Conservation (phyloP, 2,888 invertebrate species). For the Cremastinae sp. region DNA sequence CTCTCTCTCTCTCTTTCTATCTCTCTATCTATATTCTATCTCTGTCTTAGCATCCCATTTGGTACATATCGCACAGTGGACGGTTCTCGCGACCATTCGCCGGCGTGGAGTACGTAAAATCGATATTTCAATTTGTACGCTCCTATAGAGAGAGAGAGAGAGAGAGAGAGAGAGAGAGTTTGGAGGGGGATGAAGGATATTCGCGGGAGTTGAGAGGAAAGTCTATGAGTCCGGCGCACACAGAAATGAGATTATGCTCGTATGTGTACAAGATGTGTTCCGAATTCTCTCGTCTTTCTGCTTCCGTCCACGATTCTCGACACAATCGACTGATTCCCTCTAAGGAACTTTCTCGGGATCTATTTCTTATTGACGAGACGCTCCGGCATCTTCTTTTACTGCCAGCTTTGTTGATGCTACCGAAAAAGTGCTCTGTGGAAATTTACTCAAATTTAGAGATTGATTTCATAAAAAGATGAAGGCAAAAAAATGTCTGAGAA, state of each 20-base stretch:
- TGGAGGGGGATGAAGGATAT: constrained; percentile 40
- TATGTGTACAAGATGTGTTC: constrained; percentile 14
- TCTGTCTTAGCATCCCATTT: too few species aligned
- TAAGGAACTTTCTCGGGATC: neutral
- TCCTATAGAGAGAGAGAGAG: constrained; percentile 23
- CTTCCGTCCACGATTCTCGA: constrained; percentile 7
- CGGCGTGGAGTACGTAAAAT: constrained; percentile 57
- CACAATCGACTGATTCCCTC: constrained; percentile 30
- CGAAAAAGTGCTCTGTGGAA: neutral
- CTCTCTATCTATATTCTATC: too few species aligned
- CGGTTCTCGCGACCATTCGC: constrained; percentile 51
- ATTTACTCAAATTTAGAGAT: neutral
- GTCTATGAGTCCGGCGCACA: constrained; percentile 4
- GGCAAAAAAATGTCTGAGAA: too few species aligned
- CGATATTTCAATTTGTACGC: constrained; percentile 64
- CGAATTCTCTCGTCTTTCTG: neutral
- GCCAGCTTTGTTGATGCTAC: neutral
- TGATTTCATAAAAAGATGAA: constrained; percentile 17
- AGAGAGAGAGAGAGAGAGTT: neutral
- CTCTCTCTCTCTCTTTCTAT: too few species aligned
- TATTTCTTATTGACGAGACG: too few species aligned
- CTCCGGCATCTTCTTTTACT: neutral
- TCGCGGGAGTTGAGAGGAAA: constrained; percentile 3
- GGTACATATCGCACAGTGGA: neutral
- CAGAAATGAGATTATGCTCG: constrained; percentile 14